Base-by-base conservation (phyloP, 2,888 invertebrate species). In the Heterodera filipjevi region DNA sequence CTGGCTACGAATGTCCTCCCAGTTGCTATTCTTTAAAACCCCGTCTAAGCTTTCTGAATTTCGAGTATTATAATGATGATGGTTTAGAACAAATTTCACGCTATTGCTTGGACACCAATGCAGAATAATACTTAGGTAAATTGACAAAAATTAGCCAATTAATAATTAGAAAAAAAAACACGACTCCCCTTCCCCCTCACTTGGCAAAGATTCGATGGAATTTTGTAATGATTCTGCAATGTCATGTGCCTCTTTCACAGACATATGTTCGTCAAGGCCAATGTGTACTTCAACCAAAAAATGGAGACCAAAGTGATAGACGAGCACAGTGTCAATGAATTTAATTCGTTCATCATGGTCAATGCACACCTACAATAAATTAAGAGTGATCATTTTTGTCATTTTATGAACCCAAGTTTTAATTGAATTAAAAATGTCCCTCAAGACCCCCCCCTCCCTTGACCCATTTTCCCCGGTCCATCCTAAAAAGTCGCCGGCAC, bases 151-250 rank as follows among this genome's bases (percentile, higher is more conserved):
- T n/a, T n/a, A n/a, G n/a, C n/a, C n/a, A n/a, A 10, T 44, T 44
- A 5, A 5, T 70, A 27, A 8, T 66, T 66, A 8, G 32, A 32
- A 12, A 66, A 66, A 32, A 66, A 33, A 66, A 66, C 44, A 10
- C 12, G 44, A 10, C 44, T 44, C 5, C 32, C 33, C 33, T 12
- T 66, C 33, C 66, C 33, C 66, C 33, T 32, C 30, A 73, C 73
- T 49, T 19, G 88, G 86, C 71, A 91, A 82, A 19, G 87, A 84
- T 84, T 91, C 91, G 64, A 91, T 86, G 83, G 90, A 90, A 79
- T 89, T 90, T 84, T 91, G 91, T 53, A 91, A 87, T 2, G 89
- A 85, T 85, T 91, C 91, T 5, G 90, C 90, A 77, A 91, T 91
- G 84, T 91, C 90, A 80, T 91, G 91, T 0, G 91, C 89, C 80